Evolutionary conservation across 1,140 invertebrate genomes (phyloP), one percentile per base, ranked within the genome.

Genomic region (Panonychus citri): DNA sequence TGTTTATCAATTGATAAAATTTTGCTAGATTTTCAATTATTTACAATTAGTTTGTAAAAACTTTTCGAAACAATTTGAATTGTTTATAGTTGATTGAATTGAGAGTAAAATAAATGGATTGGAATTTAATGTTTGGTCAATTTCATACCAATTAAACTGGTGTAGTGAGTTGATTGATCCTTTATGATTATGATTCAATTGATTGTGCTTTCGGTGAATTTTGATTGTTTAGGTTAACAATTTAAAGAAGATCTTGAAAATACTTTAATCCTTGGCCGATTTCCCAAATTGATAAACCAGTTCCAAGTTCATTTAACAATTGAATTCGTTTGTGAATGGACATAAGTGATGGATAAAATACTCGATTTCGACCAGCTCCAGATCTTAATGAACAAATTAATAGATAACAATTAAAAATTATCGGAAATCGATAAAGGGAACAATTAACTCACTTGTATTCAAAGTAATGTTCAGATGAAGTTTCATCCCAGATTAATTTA

Each of bases 231-330:
- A n/a, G n/a, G n/a, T n/a, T n/a, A n/a, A n/a, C n/a, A n/a, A n/a
- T 46, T 79, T 75, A 90, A 60, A 94, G 74, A 62, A 93, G 74
- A 76, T 93, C 87, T 69, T 88, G 93, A 70, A 95, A 95, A 69
- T 88, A 94, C 71, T 90, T 80, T 8, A 94, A 70, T 39, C 90
- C 90, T 74, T 95, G 89, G 4, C 90, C 89, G 19, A 94, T 69
- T 70, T 95, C 90, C 90, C 90, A 95, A 65, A 95, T 83, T 0
- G 87, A 82, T 49, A 94, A 72, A 4, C 89, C 88, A 54, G 79
- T 81, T 8, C 82, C 81, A 24, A 88, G 70, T 66, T 83, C 75
- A 61, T 75, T 68, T 1, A 86, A 85, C 17, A 94, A 71, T 55
- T 88, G 75, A 17, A 95, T 70, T 62, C 89, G 74, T 64, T 77